Evolutionary conservation across 2,888 invertebrate species (phyloP).

Genomic region (Cryptus viduatorius): DNA sequence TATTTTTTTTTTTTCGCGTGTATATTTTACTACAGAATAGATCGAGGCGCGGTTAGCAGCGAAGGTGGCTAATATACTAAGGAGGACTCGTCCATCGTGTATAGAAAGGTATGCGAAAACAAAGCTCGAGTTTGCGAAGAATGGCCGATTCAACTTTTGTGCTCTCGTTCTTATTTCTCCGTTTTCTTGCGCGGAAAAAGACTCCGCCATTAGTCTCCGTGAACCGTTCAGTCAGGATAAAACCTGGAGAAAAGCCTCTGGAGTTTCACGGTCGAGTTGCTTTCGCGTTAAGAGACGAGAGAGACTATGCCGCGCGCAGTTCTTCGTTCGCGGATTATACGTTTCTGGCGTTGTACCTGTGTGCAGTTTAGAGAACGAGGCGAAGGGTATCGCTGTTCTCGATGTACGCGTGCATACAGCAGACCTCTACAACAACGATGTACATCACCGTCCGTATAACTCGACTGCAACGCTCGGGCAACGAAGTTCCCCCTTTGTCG

Average conservation of each 20-base stretch:
- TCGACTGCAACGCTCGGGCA: not conserved
- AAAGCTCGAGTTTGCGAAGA: slow-evolving; percentile 31
- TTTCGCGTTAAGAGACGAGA: slow-evolving; percentile 39
- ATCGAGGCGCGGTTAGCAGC: not conserved
- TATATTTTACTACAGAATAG: slow-evolving; percentile 7
- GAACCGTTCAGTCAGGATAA: not conserved
- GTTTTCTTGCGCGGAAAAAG: not conserved
- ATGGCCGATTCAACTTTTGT: slow-evolving; percentile 40
- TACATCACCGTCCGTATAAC: slow-evolving; percentile 43
- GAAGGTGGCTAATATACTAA: not conserved
- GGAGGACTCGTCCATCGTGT: not conserved
- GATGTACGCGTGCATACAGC: not conserved
- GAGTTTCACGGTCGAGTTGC: slow-evolving; percentile 61
- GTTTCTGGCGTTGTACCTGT: slow-evolving; percentile 12
- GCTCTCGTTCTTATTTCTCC: not conserved
- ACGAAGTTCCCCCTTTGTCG: slow-evolving; percentile 61
- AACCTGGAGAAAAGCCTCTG: slow-evolving; percentile 54
- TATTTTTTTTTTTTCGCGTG: not conserved
- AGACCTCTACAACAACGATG: not conserved
- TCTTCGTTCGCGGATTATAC: slow-evolving; percentile 52
- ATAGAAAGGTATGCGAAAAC: slow-evolving; percentile 4
- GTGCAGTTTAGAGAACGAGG: not conserved
- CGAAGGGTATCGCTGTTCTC: not conserved
- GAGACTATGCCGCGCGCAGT: not conserved
- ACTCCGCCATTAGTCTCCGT: not conserved